A percentile compares a stretch with the other conserved stretches of the same genome.
These are phyloP conservation scores for Pseudoatta argentina DNA, from an alignment of 1,140 invertebrate genomes.

Conservation along the genomic window DNA sequence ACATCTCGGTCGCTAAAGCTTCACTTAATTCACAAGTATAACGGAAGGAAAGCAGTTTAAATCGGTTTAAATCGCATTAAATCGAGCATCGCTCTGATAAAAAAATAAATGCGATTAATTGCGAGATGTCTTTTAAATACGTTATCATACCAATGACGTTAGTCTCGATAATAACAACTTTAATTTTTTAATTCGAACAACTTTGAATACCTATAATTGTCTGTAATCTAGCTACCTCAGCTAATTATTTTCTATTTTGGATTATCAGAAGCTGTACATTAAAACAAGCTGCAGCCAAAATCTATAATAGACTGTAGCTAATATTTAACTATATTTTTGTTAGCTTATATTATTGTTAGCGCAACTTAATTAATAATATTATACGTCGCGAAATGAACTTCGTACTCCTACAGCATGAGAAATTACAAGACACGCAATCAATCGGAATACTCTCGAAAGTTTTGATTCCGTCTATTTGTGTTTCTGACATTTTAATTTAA, in stretches of 20 bases:
- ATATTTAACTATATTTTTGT: neutral
- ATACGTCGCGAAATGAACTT: neutral
- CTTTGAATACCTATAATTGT: neutral
- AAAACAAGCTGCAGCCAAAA: neutral
- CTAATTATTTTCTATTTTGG: neutral
- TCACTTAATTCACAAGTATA: conserved; percentile 33
- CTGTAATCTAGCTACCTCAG: neutral
- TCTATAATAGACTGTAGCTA: neutral
- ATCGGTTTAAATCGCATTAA: conserved; percentile 28
- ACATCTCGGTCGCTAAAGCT: conserved; percentile 33
- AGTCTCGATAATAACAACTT: neutral
- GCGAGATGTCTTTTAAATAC: neutral
- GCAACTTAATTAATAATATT: neutral
- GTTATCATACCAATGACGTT: neutral
- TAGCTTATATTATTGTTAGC: neutral
- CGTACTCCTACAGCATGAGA: too few species aligned
- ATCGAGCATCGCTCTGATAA: neutral
- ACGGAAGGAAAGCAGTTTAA: conserved; percentile 35
- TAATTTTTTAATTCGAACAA: neutral
- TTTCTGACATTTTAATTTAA: conserved; percentile 5
- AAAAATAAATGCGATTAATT: conserved; percentile 33
- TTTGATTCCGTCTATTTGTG: neutral
- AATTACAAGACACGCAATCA: neutral
- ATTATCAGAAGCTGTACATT: neutral
- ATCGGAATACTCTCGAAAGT: neutral